A percentile compares a stretch with the other conserved stretches of the same genome.
phyloP scores from a whole-genome alignment of 1,140 invertebrate genomes.

The Lucilia cuprina region DNA sequence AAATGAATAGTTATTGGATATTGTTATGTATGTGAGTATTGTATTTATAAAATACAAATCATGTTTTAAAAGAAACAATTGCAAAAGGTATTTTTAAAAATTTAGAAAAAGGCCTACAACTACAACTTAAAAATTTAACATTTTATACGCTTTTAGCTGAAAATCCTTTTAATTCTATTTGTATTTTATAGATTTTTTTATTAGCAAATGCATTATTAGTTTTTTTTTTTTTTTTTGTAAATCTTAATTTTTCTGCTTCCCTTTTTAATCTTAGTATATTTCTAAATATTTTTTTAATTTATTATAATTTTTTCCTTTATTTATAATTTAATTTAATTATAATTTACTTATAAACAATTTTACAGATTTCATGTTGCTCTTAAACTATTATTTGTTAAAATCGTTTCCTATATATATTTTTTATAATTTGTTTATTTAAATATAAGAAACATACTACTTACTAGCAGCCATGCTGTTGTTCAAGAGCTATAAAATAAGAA shows the following conservation, averaged over 20 bases:
- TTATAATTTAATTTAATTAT: constrained; percentile 3
- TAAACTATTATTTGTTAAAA: background rate
- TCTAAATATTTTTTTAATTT: background rate
- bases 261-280: background rate
- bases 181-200: background rate
- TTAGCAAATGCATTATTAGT: background rate
- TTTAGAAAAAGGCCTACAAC: no score
- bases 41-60: no score
- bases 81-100: no score
- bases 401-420: background rate
- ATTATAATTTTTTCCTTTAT: background rate
- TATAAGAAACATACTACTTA: background rate
- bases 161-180: background rate
- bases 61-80: no score
- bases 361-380: background rate
- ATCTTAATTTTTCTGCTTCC: background rate
- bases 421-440: background rate
- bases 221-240: constrained; percentile 6
- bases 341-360: background rate
- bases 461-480: background rate
- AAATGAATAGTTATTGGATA: no score
- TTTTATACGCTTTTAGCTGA: background rate
- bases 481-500: background rate
- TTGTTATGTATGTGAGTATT: no score
- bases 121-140: no score